Evolutionary conservation across 2,888 invertebrate species (phyloP).

Genomic region (Apodemia zela): DNA sequence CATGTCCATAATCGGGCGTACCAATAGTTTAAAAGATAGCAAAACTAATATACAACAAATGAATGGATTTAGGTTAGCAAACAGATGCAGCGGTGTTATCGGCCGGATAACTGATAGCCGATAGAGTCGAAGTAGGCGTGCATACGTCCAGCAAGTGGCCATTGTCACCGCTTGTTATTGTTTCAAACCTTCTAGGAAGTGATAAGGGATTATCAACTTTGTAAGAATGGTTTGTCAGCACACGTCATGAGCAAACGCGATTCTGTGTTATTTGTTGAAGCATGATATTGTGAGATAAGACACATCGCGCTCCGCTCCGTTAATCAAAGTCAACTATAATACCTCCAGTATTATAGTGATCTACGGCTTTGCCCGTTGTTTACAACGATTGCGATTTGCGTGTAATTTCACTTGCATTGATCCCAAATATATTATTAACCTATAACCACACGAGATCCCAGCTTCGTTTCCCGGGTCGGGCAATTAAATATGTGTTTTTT

Average conservation of each 20-base stretch:
- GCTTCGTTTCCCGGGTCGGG: too few relatives aligned
- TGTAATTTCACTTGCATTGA: too few relatives aligned
- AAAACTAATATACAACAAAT: constrained; percentile 28
- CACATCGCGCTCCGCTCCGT: constrained; percentile 8
- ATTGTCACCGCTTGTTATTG: constrained; percentile 30
- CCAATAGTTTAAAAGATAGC: constrained; percentile 1
- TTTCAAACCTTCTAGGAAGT: constrained; percentile 36
- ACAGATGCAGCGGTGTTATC: constrained; percentile 24
- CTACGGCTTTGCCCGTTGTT: too few relatives aligned
- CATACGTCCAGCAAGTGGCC: constrained; percentile 19
- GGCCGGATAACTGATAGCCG: constrained; percentile 37
- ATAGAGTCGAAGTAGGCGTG: constrained; percentile 14
- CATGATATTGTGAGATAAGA: constrained; percentile 10
- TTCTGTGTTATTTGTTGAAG: constrained; percentile 5
- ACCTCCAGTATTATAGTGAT: too few relatives aligned
- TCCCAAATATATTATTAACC: too few relatives aligned
- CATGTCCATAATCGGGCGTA: neutral
- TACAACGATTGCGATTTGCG: too few relatives aligned
- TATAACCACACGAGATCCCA: too few relatives aligned
- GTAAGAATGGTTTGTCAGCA: constrained; percentile 17
- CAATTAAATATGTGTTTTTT: too few relatives aligned
- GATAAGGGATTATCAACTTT: constrained; percentile 32
- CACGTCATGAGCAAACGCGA: neutral
- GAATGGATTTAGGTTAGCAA: constrained; percentile 40
- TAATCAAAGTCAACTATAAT: neutral